Conservation (phyloP, 2,113 vertebrate species). For the Ahaetulla prasina region DNA sequence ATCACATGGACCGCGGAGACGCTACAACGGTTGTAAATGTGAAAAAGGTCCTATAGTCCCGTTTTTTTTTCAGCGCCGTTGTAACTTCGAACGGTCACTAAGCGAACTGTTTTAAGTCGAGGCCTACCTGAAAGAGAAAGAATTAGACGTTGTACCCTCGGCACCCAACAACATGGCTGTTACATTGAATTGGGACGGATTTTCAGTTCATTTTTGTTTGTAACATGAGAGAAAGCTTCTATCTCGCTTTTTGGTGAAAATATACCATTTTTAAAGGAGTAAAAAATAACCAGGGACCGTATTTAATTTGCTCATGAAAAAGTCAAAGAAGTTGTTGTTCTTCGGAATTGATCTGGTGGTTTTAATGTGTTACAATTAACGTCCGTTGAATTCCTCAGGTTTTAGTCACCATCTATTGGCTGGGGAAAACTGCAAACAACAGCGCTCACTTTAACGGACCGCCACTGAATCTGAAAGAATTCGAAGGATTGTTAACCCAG, state of each 20-base stretch:
- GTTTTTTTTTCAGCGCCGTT: no score
- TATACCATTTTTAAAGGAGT: neutral
- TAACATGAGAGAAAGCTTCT: neutral
- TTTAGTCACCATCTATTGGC: slow-evolving; percentile 95
- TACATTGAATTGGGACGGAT: neutral
- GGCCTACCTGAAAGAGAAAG: no score
- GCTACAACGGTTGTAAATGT: no score
- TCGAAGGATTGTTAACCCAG: slow-evolving; percentile 90
- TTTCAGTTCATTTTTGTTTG: slow-evolving; percentile 24
- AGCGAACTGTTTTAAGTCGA: no score
- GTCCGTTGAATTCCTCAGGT: slow-evolving; percentile 74
- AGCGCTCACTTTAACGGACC: slow-evolving; percentile 86
- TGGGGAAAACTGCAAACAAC: slow-evolving; percentile 90
- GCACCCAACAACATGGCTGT: no score
- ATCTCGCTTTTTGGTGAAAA: neutral
- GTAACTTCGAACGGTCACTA: no score
- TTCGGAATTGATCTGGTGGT: slow-evolving; percentile 8
- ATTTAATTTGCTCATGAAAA: slow-evolving; percentile 14
- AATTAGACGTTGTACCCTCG: no score
- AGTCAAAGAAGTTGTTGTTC: neutral
- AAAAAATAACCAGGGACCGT: neutral
- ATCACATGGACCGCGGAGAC: no score
- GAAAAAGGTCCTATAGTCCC: no score
- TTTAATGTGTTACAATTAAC: slow-evolving; percentile 30
- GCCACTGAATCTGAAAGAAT: slow-evolving; percentile 91